Conservation (phyloP, 2,797 vertebrate species). For the Eurystomus glaucurus region DNA sequence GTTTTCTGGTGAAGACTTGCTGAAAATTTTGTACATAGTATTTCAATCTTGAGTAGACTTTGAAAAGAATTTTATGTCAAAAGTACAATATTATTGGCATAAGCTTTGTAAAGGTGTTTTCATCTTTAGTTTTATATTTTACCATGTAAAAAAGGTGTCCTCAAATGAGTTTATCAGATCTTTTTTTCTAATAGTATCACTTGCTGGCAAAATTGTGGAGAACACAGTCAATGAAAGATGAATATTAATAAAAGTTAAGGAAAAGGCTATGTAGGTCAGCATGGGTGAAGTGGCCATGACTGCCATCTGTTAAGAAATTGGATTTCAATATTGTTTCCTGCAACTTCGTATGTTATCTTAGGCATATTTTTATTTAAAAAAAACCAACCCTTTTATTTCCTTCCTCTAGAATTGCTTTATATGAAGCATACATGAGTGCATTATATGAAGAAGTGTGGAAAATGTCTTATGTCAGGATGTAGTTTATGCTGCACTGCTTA, state of each 20-base stretch:
- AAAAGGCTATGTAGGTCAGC: not conserved
- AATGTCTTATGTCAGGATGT: not conserved
- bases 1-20: not conserved
- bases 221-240: not conserved
- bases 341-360: not conserved
- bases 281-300: not conserved
- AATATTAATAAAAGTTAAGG: not conserved
- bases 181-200: not conserved
- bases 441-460: not conserved
- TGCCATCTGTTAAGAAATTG: constrained; percentile 43
- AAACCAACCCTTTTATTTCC: fast-evolving
- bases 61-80: not conserved
- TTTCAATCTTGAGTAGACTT: not conserved
- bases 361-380: not conserved
- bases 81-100: not conserved
- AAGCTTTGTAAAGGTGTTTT: not conserved
- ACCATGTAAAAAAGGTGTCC: not conserved
- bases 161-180: not conserved
- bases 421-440: not conserved
- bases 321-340: not conserved
- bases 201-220: not conserved
- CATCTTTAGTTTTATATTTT: not conserved
- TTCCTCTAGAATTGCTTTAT: not conserved
- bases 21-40: not conserved
- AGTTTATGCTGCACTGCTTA: not conserved